Base-by-base conservation (phyloP, 35 echinoderm and acorn worm species). In the Ophiothrix spiculata region DNA sequence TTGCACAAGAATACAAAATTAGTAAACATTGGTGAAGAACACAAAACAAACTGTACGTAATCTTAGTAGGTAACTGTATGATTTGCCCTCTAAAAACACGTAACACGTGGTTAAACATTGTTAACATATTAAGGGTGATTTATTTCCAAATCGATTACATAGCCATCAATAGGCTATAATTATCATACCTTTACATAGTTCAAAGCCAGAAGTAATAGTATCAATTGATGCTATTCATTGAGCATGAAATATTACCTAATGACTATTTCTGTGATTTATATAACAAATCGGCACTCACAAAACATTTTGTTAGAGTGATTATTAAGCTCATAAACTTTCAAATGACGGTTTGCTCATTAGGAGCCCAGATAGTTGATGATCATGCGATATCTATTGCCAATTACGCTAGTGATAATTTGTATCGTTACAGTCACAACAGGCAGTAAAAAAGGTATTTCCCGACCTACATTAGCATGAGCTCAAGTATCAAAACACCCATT, bases 401-500 rank as follows among this genome's bases (percentile, higher is more conserved):
- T 69, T 69, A 69, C 60, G 17, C 4, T 28, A 69, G 23, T 28
- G 60, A 69, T 69, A 69, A 69, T 69, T 69, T 69, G 60, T 69
- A 28, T 69, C 60, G 17, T 25, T 2, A 69, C 60, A 15, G 60
- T 69, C 60, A 69, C 17, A 69, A 69, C 60, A 69, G 1, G 60
- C 25, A 25, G 29, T 69, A 69, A 69, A 69, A 15, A 69, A 69
- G 60, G 60, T 6, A 6, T 69, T 69, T 28, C 60, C 60, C 60
- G 60, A 69, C 60, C 60, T n/a, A 69, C 60, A 54, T 69, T 69
- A 69, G 16, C 42, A 49, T 25, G 60, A 28, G 1, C 17, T 69
- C 60, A 69, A 69, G 25, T 69, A 69, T 69, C 60, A 69, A 69
- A 69, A 69, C 25, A 69, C 60, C 60, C 60, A 69, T 69, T 69